Evolutionary conservation across 2,797 vertebrate species (phyloP), one percentile per base, ranked within the genome.

Genomic region (Sorex maritimensis): DNA sequence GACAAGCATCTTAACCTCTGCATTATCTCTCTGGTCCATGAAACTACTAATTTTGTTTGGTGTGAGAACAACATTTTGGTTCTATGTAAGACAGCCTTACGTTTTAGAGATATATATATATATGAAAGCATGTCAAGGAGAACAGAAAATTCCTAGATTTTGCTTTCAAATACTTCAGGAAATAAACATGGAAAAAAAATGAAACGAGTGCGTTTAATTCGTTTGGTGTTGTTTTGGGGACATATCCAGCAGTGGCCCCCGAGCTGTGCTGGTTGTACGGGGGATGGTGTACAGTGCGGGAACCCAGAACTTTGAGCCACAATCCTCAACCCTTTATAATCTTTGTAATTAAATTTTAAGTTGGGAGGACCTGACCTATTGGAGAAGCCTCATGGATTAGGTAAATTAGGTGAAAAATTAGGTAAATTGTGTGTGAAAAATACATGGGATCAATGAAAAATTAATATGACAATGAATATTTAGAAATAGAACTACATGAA

Each of bases 141-240:
- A 28, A 72, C 4, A 49, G 52, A 44, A 78, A 86, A 87, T 91
- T 46, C 28, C 15, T 65, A 15, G n/a, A 61, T 72, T 89, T 81
- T 78, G 10, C 63, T 95, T 90, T 91, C 94, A 91, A 87, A 82
- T 74, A 93, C 28, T 5, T 73, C 58, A 92, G 28, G 46, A 65
- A 94, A 81, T 44, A 68, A 92, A 85, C 13, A 46, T 86, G n/a
- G 86, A 92, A 95, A 52, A 44, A 38, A 91, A 92, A 89, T 28
- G 17, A 73, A 90, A 95, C n/a, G 72, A 92, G 72, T 78, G 19
- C 63, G 55, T 61, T 30, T 88, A 91, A 92, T 65, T 63, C 17
- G 41, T 44, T 44, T 44, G 41, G 41, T 44, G 41, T n/a, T 61
- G 58, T 61, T 61, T 61, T 61, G 17, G 17, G 21, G 58, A 61